Evolutionary conservation across 2,888 invertebrate species (phyloP).

Genomic region (Nemotelus pantherinus): DNA sequence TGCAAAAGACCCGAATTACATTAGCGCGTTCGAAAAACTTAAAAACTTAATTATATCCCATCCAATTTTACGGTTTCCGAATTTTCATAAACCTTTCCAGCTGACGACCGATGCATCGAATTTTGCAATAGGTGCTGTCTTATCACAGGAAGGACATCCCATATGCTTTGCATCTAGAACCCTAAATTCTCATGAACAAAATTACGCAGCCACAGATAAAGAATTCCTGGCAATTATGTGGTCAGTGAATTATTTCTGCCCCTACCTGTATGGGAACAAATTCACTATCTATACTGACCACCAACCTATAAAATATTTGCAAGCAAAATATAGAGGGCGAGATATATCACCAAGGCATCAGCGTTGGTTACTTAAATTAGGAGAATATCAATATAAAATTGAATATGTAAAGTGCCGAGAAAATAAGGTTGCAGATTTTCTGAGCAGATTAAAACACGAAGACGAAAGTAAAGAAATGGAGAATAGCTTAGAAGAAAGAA

Average conservation of each 20-base stretch:
- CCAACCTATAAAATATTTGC: conserved; percentile 45
- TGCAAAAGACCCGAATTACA: not conserved
- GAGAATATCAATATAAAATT: conserved; percentile 32
- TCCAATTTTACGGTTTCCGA: too few relatives aligned
- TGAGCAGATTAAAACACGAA: not conserved
- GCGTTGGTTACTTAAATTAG: conserved; percentile 38
- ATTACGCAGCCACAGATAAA: too few relatives aligned
- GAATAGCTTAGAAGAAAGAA: not conserved
- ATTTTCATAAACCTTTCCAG: too few relatives aligned
- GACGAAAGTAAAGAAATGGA: not conserved
- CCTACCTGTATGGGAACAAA: not conserved
- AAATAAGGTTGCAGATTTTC: conserved; percentile 1
- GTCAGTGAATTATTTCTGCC: too few relatives aligned
- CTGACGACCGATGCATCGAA: too few relatives aligned
- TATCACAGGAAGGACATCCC: too few relatives aligned
- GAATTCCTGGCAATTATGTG: too few relatives aligned
- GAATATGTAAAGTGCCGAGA: conserved; percentile 38
- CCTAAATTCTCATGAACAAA: too few relatives aligned
- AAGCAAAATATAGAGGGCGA: not conserved
- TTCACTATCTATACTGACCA: conserved; percentile 44
- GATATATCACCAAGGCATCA: too few relatives aligned
- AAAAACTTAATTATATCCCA: not conserved
- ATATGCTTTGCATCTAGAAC: too few relatives aligned
- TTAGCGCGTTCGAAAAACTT: conserved; percentile 1
- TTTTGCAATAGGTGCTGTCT: too few relatives aligned